Base-by-base conservation (phyloP, 2,888 invertebrate genomes). In the Phasia obesa region DNA sequence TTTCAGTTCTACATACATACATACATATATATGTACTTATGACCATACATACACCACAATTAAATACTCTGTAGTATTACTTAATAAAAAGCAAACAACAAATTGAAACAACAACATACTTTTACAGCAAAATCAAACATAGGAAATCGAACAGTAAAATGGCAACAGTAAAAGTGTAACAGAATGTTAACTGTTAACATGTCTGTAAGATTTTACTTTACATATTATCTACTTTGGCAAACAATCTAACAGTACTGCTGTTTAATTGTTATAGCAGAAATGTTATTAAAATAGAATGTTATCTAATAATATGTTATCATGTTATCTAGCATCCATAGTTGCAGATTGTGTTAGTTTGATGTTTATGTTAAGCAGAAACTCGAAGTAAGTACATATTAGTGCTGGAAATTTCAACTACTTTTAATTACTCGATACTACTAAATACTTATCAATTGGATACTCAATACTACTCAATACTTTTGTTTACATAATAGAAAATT, bases 111-210 rank as follows among this genome's bases (percentile, higher is more conserved):
- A 2, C 11, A 23, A 31, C 15, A 19, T 13, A 15, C 13, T 35
- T 38, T n/a, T 27, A 38, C 23, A 71, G 47, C 35, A 71, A 31
- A 53, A 23, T 42, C 31, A 42, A 51, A 42, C 51, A 53, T 17
- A 55, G 21, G 31, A 21, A 64, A 31, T n/a, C 15, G 19, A 59
- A 44, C 53, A 55, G 25, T 62, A 62, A 42, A 31, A 47, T 19
- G 23, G 15, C 11, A 35, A 47, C n/a, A 44, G 64, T 55, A 71
- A 38, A 75, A 75, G n/a, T 38, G 4, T 35, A 27, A 51, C 21
- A 44, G 31, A 31, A 55, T 64, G 64, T 74, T 74, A 74, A 42
- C 1, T 15, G n/a, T 44, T 74, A 74, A 73, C 53, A 62, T 42
- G 0, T 0, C 7, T 31, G 0, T 42, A 23, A 21, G 44, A 44